phyloP scores from a whole-genome alignment of 2,888 invertebrate genomes.

The Eupithecia insigniata region DNA sequence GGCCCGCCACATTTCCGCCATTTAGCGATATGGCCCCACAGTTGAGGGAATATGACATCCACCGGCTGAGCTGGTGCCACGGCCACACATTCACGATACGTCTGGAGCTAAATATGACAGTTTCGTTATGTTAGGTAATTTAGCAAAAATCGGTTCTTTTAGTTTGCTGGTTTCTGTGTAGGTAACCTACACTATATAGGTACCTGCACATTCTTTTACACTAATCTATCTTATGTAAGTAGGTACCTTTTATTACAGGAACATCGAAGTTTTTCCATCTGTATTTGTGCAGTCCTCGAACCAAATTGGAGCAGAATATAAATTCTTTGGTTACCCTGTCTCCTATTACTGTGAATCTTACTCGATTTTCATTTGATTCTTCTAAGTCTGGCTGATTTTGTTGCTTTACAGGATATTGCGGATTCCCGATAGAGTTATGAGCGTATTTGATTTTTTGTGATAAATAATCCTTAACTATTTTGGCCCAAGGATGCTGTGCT shows the following conservation, averaged over 20 bases:
- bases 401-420: slow-evolving; percentile 56
- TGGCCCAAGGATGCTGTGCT: slow-evolving; percentile 68
- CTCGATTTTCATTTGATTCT: slow-evolving; percentile 42
- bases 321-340: slow-evolving; percentile 69
- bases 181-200: too few relatives aligned
- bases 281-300: slow-evolving; percentile 69
- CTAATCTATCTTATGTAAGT: not conserved
- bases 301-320: slow-evolving; percentile 64
- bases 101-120: too few relatives aligned
- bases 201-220: not conserved
- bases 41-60: too few relatives aligned
- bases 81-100: too few relatives aligned
- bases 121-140: too few relatives aligned
- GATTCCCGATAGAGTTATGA: slow-evolving; percentile 71
- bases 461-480: slow-evolving; percentile 58
- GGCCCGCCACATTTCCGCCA: too few relatives aligned
- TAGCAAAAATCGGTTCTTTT: too few relatives aligned
- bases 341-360: slow-evolving; percentile 69
- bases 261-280: slow-evolving; percentile 61
- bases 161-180: too few relatives aligned
- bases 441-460: slow-evolving; percentile 58
- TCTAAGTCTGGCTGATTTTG: slow-evolving; percentile 47
- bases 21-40: too few relatives aligned
- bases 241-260: slow-evolving; percentile 68
- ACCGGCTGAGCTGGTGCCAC: too few relatives aligned